phyloP scores from a whole-genome alignment of 2,113 vertebrate genomes.

The Shinisaurus crocodilurus region DNA sequence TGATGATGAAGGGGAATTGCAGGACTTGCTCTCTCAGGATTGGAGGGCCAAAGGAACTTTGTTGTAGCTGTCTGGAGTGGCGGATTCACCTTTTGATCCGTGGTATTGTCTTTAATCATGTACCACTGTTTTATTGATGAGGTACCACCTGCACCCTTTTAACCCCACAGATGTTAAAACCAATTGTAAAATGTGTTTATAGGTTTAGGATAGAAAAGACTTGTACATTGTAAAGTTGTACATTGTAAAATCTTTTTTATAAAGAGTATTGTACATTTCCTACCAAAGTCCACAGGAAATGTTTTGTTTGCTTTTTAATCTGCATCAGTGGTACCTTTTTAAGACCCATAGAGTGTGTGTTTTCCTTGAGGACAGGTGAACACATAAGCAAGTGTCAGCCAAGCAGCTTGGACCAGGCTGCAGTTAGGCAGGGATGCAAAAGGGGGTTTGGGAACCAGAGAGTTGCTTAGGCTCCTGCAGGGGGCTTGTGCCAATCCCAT shows the following conservation, averaged over 20 bases:
- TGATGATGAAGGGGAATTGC: conserved; percentile 88
- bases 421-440: neutral
- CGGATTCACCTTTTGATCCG: neutral
- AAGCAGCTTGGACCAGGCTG: too few species aligned
- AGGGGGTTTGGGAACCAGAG: neutral
- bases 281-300: conserved; percentile 50
- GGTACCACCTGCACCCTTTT: conserved; percentile 11
- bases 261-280: conserved; percentile 66
- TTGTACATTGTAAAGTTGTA: conserved; percentile 68
- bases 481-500: too few species aligned
- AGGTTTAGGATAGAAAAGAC: conserved; percentile 30
- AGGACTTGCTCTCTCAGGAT: conserved; percentile 89
- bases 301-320: conserved; percentile 16
- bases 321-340: neutral
- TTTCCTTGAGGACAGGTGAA: neutral
- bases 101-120: conserved; percentile 34
- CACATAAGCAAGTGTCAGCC: neutral
- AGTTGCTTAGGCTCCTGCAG: neutral
- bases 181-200: conserved; percentile 8
- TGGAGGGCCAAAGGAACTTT: conserved; percentile 96
- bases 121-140: neutral
- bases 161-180: neutral
- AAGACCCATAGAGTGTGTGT: neutral
- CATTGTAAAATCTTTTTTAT: conserved; percentile 69
- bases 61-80: conserved; percentile 69